A percentile compares a stretch with the other conserved stretches of the same genome.
Evolutionary conservation across 2,797 vertebrate genomes (phyloP).

Genomic region (Spheniscus humboldti): DNA sequence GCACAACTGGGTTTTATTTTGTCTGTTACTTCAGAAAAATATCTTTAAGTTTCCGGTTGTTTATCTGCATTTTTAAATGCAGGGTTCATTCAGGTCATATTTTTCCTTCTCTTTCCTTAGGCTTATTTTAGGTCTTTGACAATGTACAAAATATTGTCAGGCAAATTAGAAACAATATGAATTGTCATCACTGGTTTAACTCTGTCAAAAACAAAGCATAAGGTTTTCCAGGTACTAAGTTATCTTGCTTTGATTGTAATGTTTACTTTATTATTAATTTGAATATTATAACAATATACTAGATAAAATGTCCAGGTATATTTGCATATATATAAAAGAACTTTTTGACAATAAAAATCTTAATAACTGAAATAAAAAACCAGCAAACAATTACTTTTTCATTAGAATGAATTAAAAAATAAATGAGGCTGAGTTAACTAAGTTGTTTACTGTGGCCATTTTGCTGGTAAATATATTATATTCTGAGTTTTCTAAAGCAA

Average conservation of each 20-base stretch:
- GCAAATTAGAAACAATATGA: neutral
- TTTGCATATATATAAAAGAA: neutral
- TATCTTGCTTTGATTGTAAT: neutral
- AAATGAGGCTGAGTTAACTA: slow-evolving; percentile 9
- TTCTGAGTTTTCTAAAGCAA: neutral
- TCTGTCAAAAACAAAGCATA: neutral
- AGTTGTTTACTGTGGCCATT: neutral
- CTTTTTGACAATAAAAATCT: neutral
- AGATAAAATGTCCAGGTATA: neutral
- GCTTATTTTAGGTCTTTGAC: neutral
- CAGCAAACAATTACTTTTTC: slow-evolving; percentile 2
- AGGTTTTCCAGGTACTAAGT: neutral
- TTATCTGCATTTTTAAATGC: neutral
- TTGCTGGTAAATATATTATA: neutral
- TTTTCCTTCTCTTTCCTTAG: neutral
- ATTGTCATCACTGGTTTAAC: neutral
- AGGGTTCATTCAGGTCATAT: neutral
- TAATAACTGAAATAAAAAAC: neutral
- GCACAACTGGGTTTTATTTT: neutral
- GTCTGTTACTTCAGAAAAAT: neutral
- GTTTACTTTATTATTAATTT: neutral
- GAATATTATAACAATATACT: neutral
- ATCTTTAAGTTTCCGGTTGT: neutral
- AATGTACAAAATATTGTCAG: neutral
- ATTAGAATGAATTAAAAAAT: neutral